Evolutionary conservation across 1,140 invertebrate species (phyloP), one percentile per base, ranked within the genome.

Genomic region (Thaumetopoea pityocampa): DNA sequence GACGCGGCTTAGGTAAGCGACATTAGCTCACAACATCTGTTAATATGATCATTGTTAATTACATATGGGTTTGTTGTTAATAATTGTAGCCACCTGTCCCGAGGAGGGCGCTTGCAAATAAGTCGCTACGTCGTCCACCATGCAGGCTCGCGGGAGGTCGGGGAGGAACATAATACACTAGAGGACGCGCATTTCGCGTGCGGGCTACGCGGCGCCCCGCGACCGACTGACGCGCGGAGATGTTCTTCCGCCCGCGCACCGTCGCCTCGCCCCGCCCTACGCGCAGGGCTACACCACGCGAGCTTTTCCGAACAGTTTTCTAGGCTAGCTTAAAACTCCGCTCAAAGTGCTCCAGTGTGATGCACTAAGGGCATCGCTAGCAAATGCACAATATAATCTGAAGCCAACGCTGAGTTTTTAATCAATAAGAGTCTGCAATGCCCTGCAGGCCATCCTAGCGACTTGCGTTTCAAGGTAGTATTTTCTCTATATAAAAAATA

Each of bases 21-120:
- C 73, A 78, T 53, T 78, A 83, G 79, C 79, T 71, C 79, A 83
- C 79, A 83, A 83, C 79, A 83, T 78, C 76, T 83, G 79, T 83
- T 83, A 83, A 83, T 83, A 80, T 80, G 69, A 80, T 79, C 77
- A 81, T 80, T 80, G 79, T 83, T 83, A 83, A 83, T 83, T 83
- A 83, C 79, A 83, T 83, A 83, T 83, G 72, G 77, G 72, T 70
- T 70, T 74, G 76, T 80, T 78, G 76, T 80, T 80, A 79, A 77
- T 71, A 74, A 71, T 69, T 79, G 71, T 82, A 82, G 74, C 77
- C 74, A 83, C 79, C 79, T 83, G 79, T 83, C 79, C 79, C 77
- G 79, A 79, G 68, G 79, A 81, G 70, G 79, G 79, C 67, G 79
- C 77, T 79, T 81, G 77, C 32, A 81, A 73, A 67, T 83, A 81